Base-by-base conservation (phyloP, 2,113 vertebrate species). In the Mellivora capensis region DNA sequence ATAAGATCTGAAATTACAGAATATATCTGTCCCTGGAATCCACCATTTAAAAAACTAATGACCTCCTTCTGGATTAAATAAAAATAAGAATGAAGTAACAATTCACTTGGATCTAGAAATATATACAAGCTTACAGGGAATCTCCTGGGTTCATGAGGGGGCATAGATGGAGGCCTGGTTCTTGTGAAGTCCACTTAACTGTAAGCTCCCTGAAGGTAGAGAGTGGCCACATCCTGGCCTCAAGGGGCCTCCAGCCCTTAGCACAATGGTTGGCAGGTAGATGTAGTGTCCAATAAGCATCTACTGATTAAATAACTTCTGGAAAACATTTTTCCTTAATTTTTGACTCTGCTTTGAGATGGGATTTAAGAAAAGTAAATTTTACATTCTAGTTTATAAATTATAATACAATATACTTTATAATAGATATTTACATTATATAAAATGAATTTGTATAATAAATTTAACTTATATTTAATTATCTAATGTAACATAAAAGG, bases 31-130 rank as follows among this genome's bases (percentile, higher is more conserved):
- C 44, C 44, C 49, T 86, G 27, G 44, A 17, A 47, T 25, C 29
- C 4, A 37, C 2, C 34, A 83, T 59, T 79, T 93, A 64, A 79
- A 96, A 74, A 93, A 91, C 72, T 72, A 42, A 27, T 74, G 39
- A 13, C 44, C 80, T 92, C 25, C 27, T 96, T 79, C 34, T 54
- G 6, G 10, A 29, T 82, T 93, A 44, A 90, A 64, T 90, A 69
- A 49, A 42, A 15, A 42, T 20, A n/a, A 88, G 18, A 23, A 31
- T 34, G 29, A 76, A 90, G 31, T 62, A 74, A 81, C 18, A 69
- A 23, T 80, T 87, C 69, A 61, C 27, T 77, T 81, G 39, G 27
- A 87, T 79, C 80, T 69, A 84, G 90, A 79, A 52, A 71, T 44
- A 77, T 1, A 61, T 11, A 49, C 0, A 54, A 15, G 29, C 74